Evolutionary conservation across 2,888 invertebrate genomes (phyloP), one percentile per base, ranked within the genome.

Genomic region (Hirtodrosophila trivittata): DNA sequence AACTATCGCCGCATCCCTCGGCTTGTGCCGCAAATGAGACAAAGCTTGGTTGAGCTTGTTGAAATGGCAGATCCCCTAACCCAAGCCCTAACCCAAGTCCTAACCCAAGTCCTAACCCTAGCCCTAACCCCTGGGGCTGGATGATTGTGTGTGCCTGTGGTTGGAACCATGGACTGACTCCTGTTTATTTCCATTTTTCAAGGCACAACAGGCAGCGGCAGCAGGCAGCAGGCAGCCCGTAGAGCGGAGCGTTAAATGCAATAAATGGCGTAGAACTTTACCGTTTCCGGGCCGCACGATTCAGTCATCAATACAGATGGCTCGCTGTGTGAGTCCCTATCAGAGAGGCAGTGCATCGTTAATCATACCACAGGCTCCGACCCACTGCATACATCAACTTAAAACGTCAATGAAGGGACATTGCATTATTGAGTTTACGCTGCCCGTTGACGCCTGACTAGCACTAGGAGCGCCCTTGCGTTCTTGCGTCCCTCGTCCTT

Each of bases 361-460:
- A 10, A 8, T 49, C 39, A 33, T 12, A 6, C 13, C 26, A 25
- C 26, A 9, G 10, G 6, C 21, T 1, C 26, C 21, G 7, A 35
- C 51, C 41, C 41, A 16, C 10, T 45, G 43, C 56, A 70, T 57
- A 57, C 77, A 76, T 86, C 81, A 83, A 84, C 86, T 65, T 65
- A 62, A 86, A 80, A 84, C 69, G 74, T 73, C 80, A 80, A 86
- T 73, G 84, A 63, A 70, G 81, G 84, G 66, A 80, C 81, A 80
- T 66, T 66, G 63, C 84, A 86, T 80, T 86, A 80, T 80, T 80
- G 66, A 80, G 84, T 66, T 78, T 62, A 58, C 67, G 64, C 58
- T 81, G 78, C 55, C 52, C 77, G 60, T 56, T 68, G 51, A 62
- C 55, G 68, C 26, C 43, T 5, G 38, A 28, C 9, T 6, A 16